Conservation (phyloP, 2,113 vertebrate species). For the Mobula birostris region DNA sequence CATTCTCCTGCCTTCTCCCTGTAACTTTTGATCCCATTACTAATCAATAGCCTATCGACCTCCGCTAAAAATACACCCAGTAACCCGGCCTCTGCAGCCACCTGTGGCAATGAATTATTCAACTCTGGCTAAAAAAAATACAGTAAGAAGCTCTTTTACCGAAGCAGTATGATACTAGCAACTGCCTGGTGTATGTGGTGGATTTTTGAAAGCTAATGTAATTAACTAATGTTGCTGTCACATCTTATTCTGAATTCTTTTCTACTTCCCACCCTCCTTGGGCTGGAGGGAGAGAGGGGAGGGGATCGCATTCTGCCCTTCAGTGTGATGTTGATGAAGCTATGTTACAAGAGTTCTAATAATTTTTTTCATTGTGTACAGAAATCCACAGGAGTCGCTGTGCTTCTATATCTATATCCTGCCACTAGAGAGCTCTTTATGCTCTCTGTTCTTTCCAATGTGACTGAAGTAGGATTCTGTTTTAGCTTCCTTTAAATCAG, state of each 20-base stretch:
- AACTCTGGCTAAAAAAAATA: too few relatives aligned
- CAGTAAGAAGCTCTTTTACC: background rate
- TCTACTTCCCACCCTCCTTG: background rate
- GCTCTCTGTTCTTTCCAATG: background rate
- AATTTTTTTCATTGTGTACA: background rate
- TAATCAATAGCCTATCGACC: too few relatives aligned
- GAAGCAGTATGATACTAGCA: background rate
- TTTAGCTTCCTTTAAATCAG: background rate
- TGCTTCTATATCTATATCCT: background rate
- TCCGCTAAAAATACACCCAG: too few relatives aligned
- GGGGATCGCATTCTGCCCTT: background rate
- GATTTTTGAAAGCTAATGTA: background rate
- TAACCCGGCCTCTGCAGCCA: too few relatives aligned
- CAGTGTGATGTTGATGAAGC: background rate
- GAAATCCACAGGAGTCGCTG: background rate
- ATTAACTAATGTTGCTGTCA: background rate
- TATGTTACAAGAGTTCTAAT: too few relatives aligned
- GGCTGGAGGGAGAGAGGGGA: background rate
- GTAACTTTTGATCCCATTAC: too few relatives aligned
- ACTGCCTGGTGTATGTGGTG: background rate
- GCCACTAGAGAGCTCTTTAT: constrained; percentile 20
- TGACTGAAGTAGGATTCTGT: background rate
- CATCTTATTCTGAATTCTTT: background rate
- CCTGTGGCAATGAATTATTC: too few relatives aligned
- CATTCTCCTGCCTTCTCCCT: too few relatives aligned